phyloP scores from a whole-genome alignment of 2,113 vertebrate genomes.

The Echinops telfairi region DNA sequence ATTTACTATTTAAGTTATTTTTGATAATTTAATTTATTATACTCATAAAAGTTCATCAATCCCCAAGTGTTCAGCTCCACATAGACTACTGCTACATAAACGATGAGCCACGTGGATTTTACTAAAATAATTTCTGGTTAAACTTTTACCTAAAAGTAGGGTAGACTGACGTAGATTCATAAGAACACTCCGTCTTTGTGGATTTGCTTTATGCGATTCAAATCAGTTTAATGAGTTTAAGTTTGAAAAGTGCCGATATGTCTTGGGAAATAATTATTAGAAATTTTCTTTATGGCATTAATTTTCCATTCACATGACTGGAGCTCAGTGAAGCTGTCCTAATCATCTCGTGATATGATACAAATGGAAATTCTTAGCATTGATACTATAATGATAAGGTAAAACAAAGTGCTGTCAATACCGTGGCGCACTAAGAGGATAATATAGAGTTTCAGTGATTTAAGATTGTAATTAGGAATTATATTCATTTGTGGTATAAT shows the following conservation, averaged over 20 bases:
- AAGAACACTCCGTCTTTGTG: slow-evolving; percentile 39
- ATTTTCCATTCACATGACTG: slow-evolving; percentile 85
- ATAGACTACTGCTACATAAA: neutral
- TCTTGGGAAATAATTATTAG: slow-evolving; percentile 81
- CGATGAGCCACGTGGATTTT: slow-evolving; percentile 53
- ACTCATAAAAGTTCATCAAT: neutral
- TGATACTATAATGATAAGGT: slow-evolving; percentile 85
- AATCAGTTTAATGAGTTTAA: slow-evolving; percentile 76
- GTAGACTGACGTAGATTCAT: slow-evolving; percentile 51
- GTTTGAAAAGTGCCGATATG: slow-evolving; percentile 81
- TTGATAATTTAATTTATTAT: slow-evolving; percentile 19
- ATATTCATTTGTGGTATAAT: slow-evolving; percentile 61
- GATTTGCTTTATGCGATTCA: slow-evolving; percentile 74
- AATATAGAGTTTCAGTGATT: slow-evolving; percentile 83
- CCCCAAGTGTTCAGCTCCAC: neutral
- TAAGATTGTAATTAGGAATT: slow-evolving; percentile 82
- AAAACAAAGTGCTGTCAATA: slow-evolving; percentile 85
- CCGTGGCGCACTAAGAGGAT: slow-evolving; percentile 75
- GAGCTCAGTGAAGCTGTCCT: slow-evolving; percentile 83
- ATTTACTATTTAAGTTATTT: neutral
- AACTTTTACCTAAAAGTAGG: slow-evolving; percentile 67
- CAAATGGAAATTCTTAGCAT: slow-evolving; percentile 82
- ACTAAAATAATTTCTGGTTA: slow-evolving; percentile 58
- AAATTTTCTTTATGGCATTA: slow-evolving; percentile 83
- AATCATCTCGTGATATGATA: slow-evolving; percentile 85